Evolutionary conservation across 2,888 invertebrate genomes (phyloP).

Genomic region (Brachypterus glaber): DNA sequence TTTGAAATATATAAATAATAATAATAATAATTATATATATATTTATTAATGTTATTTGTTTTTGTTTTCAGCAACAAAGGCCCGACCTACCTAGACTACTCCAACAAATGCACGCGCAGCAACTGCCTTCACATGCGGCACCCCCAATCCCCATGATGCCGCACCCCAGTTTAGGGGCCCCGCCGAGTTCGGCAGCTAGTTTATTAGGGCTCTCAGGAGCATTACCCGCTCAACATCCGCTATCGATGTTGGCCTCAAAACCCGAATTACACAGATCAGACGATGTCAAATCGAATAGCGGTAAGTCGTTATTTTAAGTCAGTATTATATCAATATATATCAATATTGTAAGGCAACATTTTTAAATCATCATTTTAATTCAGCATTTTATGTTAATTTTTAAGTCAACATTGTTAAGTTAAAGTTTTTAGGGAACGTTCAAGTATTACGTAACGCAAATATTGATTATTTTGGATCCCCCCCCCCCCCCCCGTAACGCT

Average conservation of each 20-base stretch:
- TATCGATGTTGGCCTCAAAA: constrained; percentile 67
- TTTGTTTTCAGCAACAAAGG: constrained; percentile 67
- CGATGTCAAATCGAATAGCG: constrained; percentile 67
- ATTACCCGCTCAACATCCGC: constrained; percentile 62
- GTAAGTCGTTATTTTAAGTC: constrained; percentile 45
- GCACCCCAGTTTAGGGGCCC: constrained; percentile 52
- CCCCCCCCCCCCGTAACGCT: too few species aligned
- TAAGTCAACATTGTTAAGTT: too few species aligned
- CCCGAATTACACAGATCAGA: constrained; percentile 68
- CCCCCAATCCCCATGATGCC: constrained; percentile 65
- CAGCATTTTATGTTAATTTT: too few species aligned
- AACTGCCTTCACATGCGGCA: constrained; percentile 63
- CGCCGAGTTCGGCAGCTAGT: constrained; percentile 48
- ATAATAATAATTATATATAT: too few species aligned
- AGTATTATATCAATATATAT: too few species aligned
- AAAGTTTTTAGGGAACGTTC: too few species aligned
- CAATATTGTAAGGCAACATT: too few species aligned
- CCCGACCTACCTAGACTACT: constrained; percentile 72
- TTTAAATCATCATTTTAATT: too few species aligned
- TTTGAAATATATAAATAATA: too few species aligned
- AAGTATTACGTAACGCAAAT: too few species aligned
- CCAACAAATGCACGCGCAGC: constrained; percentile 91
- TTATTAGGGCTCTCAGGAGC: constrained; percentile 51
- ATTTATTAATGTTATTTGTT: too few species aligned
- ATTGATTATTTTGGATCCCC: too few species aligned